These are phyloP conservation scores for Luperina testacea DNA, from an alignment of 2,888 invertebrate species.

Conservation along the genomic window DNA sequence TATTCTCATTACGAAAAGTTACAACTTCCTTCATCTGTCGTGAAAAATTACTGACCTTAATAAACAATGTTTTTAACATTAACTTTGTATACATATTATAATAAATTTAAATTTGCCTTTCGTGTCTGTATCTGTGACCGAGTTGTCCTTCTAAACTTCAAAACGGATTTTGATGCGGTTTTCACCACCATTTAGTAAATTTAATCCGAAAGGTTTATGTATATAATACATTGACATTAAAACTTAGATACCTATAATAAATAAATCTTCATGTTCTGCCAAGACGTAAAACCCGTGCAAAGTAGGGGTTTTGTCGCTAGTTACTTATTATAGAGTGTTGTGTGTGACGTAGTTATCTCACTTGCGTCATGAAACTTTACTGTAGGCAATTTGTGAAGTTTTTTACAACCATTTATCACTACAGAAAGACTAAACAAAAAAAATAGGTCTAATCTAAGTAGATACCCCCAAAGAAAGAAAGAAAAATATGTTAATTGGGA, in stretches of 20 bases:
- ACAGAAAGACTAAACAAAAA: background rate
- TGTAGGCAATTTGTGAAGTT: background rate
- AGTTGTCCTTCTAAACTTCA: too few relatives aligned
- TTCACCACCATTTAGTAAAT: background rate
- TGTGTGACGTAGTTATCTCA: background rate
- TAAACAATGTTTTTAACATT: background rate
- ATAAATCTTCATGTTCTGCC: background rate
- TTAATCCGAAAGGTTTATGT: background rate
- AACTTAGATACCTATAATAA: background rate
- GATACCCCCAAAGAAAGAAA: too few relatives aligned
- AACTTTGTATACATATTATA: too few relatives aligned
- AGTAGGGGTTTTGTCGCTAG: background rate
- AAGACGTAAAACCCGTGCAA: background rate
- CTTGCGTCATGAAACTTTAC: constrained; percentile 6
- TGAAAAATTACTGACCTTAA: background rate
- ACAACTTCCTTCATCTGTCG: background rate
- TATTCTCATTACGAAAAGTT: background rate
- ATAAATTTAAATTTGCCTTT: background rate
- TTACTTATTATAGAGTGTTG: background rate
- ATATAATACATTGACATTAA: background rate
- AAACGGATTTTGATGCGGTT: too few relatives aligned
- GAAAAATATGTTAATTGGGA: too few relatives aligned
- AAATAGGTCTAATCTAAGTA: background rate
- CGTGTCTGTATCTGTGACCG: background rate
- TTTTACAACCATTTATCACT: background rate